Conservation (phyloP, 1,140 invertebrate species). For the Medauroidea extradentata region DNA sequence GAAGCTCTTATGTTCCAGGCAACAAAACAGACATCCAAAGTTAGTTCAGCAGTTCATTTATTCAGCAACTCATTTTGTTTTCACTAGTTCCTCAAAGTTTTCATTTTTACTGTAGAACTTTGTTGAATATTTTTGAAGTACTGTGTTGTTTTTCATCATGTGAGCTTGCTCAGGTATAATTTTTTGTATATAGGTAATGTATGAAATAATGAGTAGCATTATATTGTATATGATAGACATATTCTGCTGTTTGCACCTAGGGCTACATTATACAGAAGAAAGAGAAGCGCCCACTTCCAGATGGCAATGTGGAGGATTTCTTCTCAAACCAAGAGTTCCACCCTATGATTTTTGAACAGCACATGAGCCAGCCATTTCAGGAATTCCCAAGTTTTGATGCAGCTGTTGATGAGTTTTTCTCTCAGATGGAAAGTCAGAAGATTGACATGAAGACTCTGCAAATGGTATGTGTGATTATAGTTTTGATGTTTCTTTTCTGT, state of each 20-base stretch:
- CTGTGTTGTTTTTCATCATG: too few species aligned
- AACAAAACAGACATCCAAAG: constrained; percentile 29
- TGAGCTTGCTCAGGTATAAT: too few species aligned
- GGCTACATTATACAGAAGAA: constrained; percentile 85
- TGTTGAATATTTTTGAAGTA: too few species aligned
- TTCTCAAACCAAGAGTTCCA: constrained; percentile 89
- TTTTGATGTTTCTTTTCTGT: too few species aligned
- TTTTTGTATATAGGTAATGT: too few species aligned
- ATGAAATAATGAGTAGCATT: too few species aligned
- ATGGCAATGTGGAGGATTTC: constrained; percentile 55
- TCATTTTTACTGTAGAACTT: too few species aligned
- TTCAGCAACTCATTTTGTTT: too few species aligned
- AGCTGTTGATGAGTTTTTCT: constrained; percentile 96
- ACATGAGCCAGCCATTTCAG: constrained; percentile 53
- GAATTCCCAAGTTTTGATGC: constrained; percentile 79
- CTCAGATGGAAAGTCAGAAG: constrained; percentile 91
- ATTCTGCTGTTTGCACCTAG: constrained; percentile 47
- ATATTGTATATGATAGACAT: too few species aligned
- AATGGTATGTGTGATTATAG: constrained; percentile 48
- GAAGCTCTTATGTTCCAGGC: constrained; percentile 58
- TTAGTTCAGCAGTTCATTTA: constrained; percentile 4
- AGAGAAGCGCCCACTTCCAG: constrained; percentile 62
- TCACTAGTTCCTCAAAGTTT: too few species aligned
- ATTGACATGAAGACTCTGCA: constrained; percentile 88
- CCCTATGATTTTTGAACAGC: constrained; percentile 72